A percentile compares a stretch with the other conserved stretches of the same genome.
These are phyloP conservation scores for Synanthedon formicaeformis DNA, from an alignment of 2,888 invertebrate species.

Conservation along the genomic window DNA sequence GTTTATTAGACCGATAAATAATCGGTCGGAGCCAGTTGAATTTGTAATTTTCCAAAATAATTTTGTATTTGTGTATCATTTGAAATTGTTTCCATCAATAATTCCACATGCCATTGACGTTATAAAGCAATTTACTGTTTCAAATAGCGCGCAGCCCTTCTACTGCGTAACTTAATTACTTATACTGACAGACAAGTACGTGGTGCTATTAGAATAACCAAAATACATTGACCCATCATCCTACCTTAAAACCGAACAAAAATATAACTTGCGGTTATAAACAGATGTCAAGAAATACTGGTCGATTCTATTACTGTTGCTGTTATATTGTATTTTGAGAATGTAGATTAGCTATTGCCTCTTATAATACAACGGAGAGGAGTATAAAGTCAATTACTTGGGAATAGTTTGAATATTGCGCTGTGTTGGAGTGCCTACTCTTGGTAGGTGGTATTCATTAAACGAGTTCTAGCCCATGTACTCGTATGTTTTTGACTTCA, in stretches of 20 bases:
- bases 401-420: conserved; percentile 49
- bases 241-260: background rate
- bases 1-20: too few species aligned
- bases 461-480: too few species aligned
- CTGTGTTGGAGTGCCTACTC: conserved; percentile 40
- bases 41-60: too few species aligned
- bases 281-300: conserved; percentile 28
- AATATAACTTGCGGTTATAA: conserved; percentile 5
- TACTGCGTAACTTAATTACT: conserved; percentile 60
- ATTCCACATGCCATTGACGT: conserved; percentile 37
- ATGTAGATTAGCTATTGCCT: conserved; percentile 63
- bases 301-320: conserved; percentile 27
- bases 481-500: too few species aligned
- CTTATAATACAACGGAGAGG: conserved; percentile 38
- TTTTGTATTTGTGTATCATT: too few species aligned
- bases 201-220: conserved; percentile 15
- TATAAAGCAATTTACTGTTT: conserved; percentile 58
- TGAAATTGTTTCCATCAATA: conserved; percentile 11
- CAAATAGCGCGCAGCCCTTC: conserved; percentile 59
- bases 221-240: background rate
- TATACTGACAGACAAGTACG: conserved; percentile 45
- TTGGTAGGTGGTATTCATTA: conserved; percentile 4
- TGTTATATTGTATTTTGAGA: conserved; percentile 49
- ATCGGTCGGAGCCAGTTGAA: too few species aligned
- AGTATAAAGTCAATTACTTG: conserved; percentile 54